Evolutionary conservation across 2,797 vertebrate species (phyloP).

Genomic region (Crenuchus spilurus): DNA sequence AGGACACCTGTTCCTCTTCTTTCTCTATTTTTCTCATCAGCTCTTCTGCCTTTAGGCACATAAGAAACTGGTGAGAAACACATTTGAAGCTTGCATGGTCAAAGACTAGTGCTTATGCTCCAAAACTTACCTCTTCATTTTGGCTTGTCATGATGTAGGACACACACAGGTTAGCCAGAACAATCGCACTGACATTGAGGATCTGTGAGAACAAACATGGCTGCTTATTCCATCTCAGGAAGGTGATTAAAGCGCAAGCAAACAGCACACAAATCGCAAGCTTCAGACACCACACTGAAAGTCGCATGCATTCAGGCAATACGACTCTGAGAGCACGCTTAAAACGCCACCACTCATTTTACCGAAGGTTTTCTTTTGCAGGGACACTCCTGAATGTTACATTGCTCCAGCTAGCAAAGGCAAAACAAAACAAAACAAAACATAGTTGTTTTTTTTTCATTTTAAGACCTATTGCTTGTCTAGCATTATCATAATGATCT

Average conservation of each 20-base stretch:
- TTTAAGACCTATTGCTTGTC: neutral
- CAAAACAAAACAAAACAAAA: slow-evolving; percentile 52
- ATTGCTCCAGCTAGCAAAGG: slow-evolving; percentile 79
- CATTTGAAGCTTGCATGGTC: neutral
- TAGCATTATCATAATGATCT: neutral
- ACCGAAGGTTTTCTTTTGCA: slow-evolving; percentile 84
- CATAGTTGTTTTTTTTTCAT: neutral
- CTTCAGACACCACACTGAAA: slow-evolving; percentile 37
- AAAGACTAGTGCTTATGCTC: neutral
- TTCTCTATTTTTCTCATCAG: slow-evolving; percentile 94
- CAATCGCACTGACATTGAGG: slow-evolving; percentile 90
- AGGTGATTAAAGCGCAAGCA: neutral
- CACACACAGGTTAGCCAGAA: slow-evolving; percentile 94
- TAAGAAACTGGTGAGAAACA: neutral
- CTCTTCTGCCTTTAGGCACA: slow-evolving; percentile 82
- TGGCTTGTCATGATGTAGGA: slow-evolving; percentile 96
- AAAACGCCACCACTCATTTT: slow-evolving; percentile 59
- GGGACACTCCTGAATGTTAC: slow-evolving; percentile 84
- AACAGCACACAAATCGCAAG: slow-evolving; percentile 22
- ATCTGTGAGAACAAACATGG: slow-evolving; percentile 72
- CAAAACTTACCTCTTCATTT: slow-evolving; percentile 86
- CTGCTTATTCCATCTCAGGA: neutral
- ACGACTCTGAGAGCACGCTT: slow-evolving; percentile 49
- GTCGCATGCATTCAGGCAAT: slow-evolving; percentile 61
- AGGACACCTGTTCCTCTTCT: slow-evolving; percentile 93